Evolutionary conservation across 2,888 invertebrate species (phyloP), one percentile per base, ranked within the genome.

Genomic region (Nemotelus pantherinus): DNA sequence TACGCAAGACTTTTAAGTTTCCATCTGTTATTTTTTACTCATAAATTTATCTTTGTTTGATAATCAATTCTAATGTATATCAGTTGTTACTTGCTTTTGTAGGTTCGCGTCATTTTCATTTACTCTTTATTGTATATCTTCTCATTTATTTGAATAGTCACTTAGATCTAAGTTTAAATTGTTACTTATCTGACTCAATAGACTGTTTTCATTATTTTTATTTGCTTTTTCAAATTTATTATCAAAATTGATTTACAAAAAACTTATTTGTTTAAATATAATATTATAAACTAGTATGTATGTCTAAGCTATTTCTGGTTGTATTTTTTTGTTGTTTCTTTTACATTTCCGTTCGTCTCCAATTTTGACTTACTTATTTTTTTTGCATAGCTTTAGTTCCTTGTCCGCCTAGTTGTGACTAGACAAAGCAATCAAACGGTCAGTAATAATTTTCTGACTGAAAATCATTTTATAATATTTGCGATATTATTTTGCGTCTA

Each of bases 201-300:
- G 70, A 47, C 41, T 60, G 25, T 39, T 74, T 41, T 60, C 57
- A 50, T 45, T 58, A 25, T 74, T 74, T 74, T 74, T 74, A 48
- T 74, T 72, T 72, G 57, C 58, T 43, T 74, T 74, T 63, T 72
- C 48, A 48, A 60, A 48, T 74, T 74, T 74, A 74, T 74, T 74
- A 74, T 74, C 74, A 74, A 74, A 74, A 74, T 74, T 72, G 58
- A 72, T 72, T 74, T 74, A 74, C 74, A 74, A 74, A 72, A 74
- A 74, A 74, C 74, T 74, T 74, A 74, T 60, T 60, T 63, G 60
- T 63, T 74, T 74, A 74, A 63, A 74, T 74, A 74, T 74, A 74
- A 41, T 74, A 50, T 60, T 60, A 60, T 48, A 47, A 25, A 25
- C 25, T 25, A 25, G 25, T 25, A 25, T 25, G 48, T 74, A 74